These are phyloP conservation scores for Synergus japonicus DNA, from an alignment of 2,888 invertebrate species.

Conservation along the genomic window DNA sequence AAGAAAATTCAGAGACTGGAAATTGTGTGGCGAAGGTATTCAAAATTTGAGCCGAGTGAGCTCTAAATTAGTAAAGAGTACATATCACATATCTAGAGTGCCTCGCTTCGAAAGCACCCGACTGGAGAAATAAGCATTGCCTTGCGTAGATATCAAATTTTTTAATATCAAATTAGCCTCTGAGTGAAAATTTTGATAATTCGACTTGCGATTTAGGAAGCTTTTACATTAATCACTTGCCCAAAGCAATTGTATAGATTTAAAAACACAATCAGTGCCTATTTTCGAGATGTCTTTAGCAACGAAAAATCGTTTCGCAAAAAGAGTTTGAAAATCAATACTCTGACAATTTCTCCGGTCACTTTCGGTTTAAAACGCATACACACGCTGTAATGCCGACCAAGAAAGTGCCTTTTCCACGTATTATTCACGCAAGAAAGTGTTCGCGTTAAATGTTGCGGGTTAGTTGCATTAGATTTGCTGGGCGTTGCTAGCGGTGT, in stretches of 20 bases:
- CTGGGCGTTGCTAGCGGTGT: background rate
- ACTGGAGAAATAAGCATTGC: slow-evolving; percentile 12
- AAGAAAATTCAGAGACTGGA: background rate
- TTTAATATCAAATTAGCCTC: too few species aligned
- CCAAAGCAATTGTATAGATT: background rate
- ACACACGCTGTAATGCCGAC: slow-evolving; percentile 20
- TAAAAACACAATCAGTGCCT: slow-evolving; percentile 5
- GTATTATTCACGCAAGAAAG: slow-evolving; percentile 7
- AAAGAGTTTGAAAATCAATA: slow-evolving; percentile 5
- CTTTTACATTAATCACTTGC: background rate
- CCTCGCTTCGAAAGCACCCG: slow-evolving; percentile 14
- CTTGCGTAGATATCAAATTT: background rate
- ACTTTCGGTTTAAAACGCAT: slow-evolving; percentile 15
- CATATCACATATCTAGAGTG: slow-evolving; percentile 31
- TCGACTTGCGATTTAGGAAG: background rate
- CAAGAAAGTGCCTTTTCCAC: slow-evolving; percentile 54
- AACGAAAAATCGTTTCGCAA: background rate
- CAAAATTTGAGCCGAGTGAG: slow-evolving; percentile 12
- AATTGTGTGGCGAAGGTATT: slow-evolving; percentile 9
- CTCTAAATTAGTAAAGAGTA: slow-evolving; percentile 6
- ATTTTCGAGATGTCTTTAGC: background rate
- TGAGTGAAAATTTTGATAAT: background rate
- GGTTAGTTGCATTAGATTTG: slow-evolving; percentile 1
- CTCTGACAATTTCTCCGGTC: slow-evolving; percentile 13
- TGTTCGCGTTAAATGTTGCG: slow-evolving; percentile 18